Conservation (phyloP, 2,113 vertebrate genomes). For the Hemiprocne comata region DNA sequence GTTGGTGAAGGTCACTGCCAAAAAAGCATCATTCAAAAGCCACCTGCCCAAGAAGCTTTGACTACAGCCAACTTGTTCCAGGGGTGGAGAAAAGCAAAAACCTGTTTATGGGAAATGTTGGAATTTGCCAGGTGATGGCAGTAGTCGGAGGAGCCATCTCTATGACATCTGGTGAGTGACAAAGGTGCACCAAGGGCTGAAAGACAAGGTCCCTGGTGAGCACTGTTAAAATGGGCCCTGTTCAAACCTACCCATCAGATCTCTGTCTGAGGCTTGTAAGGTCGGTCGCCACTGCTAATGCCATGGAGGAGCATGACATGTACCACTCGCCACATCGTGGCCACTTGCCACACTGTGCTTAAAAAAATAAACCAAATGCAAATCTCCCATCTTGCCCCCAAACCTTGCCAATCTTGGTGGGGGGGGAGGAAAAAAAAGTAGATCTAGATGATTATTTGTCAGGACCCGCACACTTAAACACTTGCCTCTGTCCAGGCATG, state of each 20-base stretch:
- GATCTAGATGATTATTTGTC: neutral
- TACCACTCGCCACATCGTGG: neutral
- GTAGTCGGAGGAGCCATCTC: constrained; percentile 39
- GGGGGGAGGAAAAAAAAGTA: neutral
- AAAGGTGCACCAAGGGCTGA: neutral
- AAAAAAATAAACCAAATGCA: neutral
- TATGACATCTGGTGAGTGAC: neutral
- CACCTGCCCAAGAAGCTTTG: neutral
- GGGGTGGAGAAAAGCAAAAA: neutral
- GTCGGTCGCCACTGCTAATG: neutral
- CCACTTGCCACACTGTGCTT: neutral
- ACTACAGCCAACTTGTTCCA: neutral
- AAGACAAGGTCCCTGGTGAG: neutral
- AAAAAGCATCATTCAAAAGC: neutral
- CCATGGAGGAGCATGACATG: rapidly evolving
- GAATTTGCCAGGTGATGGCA: constrained; percentile 65
- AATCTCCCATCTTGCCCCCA: neutral
- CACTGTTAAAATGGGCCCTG: neutral
- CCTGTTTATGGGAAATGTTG: constrained; percentile 3
- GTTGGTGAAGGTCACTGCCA: neutral
- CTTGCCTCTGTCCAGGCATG: neutral
- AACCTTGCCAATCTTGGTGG: neutral
- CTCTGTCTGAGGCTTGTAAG: neutral
- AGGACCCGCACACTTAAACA: neutral
- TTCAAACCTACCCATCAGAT: neutral